Percentiles rank a stretch among this genome's conserved stretches.
These are phyloP conservation scores for Atrichornis clamosus DNA, from an alignment of 2,113 vertebrate species.

Conservation along the genomic window DNA sequence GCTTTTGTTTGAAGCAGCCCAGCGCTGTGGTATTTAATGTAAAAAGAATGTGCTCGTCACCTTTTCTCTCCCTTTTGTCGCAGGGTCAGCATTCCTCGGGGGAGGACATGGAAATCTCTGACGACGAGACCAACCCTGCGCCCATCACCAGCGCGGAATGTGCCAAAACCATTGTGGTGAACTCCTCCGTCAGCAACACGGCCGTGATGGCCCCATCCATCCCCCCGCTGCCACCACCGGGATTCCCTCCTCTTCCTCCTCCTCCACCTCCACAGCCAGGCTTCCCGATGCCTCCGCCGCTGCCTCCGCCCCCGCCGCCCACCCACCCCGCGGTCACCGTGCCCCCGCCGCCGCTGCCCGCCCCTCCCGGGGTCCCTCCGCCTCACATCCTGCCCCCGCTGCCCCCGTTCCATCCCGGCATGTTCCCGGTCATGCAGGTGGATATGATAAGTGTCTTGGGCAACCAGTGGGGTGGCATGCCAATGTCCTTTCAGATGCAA, in stretches of 20 bases:
- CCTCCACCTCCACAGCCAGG: slow-evolving; percentile 68
- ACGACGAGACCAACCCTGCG: slow-evolving; percentile 90
- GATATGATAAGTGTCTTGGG: slow-evolving; percentile 89
- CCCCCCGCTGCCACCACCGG: slow-evolving; percentile 78
- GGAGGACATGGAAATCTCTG: slow-evolving; percentile 99
- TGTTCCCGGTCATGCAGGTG: slow-evolving; percentile 91
- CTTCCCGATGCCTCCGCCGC: slow-evolving; percentile 75
- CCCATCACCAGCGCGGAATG: slow-evolving; percentile 87
- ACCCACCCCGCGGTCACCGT: slow-evolving; percentile 67
- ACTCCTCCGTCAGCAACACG: slow-evolving; percentile 81
- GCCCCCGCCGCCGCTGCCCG: slow-evolving; percentile 69
- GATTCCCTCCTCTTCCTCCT: slow-evolving; percentile 81
- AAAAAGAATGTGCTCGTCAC: not conserved
- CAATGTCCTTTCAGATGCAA: slow-evolving; percentile 99
- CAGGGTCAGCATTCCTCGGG: slow-evolving; percentile 92
- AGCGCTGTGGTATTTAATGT: not conserved
- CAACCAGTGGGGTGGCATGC: slow-evolving; percentile 90
- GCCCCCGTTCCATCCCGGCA: slow-evolving; percentile 80
- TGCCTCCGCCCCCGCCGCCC: slow-evolving; percentile 73
- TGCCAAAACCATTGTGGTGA: slow-evolving; percentile 90
- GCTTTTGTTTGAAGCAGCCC: slow-evolving; percentile 35
- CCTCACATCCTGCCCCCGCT: slow-evolving; percentile 84
- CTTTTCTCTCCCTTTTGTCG: not conserved
- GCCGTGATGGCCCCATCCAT: slow-evolving; percentile 79
- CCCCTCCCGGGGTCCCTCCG: slow-evolving; percentile 72